Base-by-base conservation (phyloP, 2,888 invertebrate species). In the Synanthedon tipuliformis region DNA sequence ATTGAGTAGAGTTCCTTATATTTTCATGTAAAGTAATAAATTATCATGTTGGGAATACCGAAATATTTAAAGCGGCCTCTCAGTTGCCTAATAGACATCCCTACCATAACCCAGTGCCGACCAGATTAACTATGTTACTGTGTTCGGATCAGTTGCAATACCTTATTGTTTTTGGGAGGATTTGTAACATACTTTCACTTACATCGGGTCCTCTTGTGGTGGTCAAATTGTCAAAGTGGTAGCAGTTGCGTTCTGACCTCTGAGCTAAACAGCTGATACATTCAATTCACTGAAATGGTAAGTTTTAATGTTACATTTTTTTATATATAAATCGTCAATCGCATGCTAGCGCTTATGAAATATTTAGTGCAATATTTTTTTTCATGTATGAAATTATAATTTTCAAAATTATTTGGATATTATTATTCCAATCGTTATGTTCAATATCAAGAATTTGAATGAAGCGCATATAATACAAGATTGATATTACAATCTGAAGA, bases 151-250 rank as follows among this genome's bases (percentile, higher is more conserved):
- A 56, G 64, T 80, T 80, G 73, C 78, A 73, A 68, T 78, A 78
- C 64, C 60, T 71, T 68, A 66, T 69, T 69, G 71, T 71, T 65
- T 63, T 64, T 60, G 52, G 51, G 61, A 59, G 68, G 66, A 73
- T 73, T 60, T 60, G 66, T 63, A 68, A 62, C 69, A 68, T 59
- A 75, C 81, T 78, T 80, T 80, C 79, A 78, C 81, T 75, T 81
- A 45, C 45, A 45, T 49, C 49, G 16, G 49, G 18, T 18, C 23
- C 49, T 23, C 49, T 18, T 45, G 12, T 10, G 15, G 13, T 15
- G 49, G 49, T 49, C 49, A 23, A 49, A 49, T 23, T 18, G 10
- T 49, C 53, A n/a, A n/a, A n/a, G n/a, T n/a, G n/a, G 50, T 51
- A 54, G 56, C 56, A 69, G 68, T 70, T 57, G 61, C 56, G 54